A percentile compares a stretch with the other conserved stretches of the same genome.
Evolutionary conservation across 2,113 vertebrate genomes (phyloP).

Genomic region (Rhegmatorhina hoffmannsi): DNA sequence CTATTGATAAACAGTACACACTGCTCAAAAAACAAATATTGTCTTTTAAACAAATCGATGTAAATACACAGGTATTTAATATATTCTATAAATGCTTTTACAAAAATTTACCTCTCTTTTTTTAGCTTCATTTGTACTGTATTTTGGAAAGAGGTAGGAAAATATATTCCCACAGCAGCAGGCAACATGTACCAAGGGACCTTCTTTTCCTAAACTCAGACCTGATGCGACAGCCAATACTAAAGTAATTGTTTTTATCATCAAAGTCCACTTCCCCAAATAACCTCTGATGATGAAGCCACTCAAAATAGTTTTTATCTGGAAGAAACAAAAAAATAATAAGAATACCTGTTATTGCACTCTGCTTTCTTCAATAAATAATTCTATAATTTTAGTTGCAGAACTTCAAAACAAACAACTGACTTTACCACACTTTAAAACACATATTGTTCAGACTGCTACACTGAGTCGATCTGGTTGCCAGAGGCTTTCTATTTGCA

Average conservation of each 20-base stretch:
- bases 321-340: conserved; percentile 44
- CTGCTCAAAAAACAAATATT: not conserved
- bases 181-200: conserved; percentile 95
- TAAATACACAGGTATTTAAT: not conserved
- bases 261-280: conserved; percentile 97
- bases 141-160: conserved; percentile 99
- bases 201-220: conserved; percentile 97
- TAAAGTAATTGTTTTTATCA: conserved; percentile 98
- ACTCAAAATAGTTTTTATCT: conserved; percentile 99
- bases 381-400: not conserved
- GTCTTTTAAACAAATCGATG: not conserved
- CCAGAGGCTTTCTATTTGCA: not conserved
- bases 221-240: conserved; percentile 97
- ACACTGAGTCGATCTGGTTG: not conserved
- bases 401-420: not conserved
- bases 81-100: not conserved
- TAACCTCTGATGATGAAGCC: conserved; percentile 99
- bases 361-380: conserved; percentile 26
- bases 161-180: conserved; percentile 99
- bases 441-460: not conserved
- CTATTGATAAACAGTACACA: not conserved
- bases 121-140: conserved; percentile 99
- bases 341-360: not conserved
- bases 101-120: conserved; percentile 89
- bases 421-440: not conserved